Conservation (phyloP, 2,113 vertebrate genomes). For the Melanerpes aurifrons region DNA sequence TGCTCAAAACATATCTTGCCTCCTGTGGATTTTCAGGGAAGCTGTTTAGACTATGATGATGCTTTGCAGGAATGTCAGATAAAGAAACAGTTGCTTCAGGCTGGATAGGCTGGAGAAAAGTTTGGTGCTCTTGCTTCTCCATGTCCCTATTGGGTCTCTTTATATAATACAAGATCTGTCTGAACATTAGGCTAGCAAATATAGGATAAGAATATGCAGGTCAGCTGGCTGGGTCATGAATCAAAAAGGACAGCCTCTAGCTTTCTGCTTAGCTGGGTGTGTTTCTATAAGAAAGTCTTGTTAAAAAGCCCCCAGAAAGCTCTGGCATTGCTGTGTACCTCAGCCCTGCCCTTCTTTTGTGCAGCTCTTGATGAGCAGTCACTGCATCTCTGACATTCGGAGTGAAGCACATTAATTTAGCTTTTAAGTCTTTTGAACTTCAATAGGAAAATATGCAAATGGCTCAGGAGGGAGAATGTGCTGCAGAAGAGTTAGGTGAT, state of each 20-base stretch:
- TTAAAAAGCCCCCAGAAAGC: background rate
- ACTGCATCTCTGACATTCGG: slow-evolving; percentile 46
- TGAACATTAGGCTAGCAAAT: background rate
- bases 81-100: background rate
- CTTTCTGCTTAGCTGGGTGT: background rate
- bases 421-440: slow-evolving; percentile 56
- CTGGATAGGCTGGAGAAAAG: background rate
- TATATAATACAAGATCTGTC: background rate
- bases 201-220: background rate
- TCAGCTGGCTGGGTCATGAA: background rate
- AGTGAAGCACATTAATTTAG: slow-evolving; percentile 64
- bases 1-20: background rate
- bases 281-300: background rate
- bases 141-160: background rate
- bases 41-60: background rate
- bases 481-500: slow-evolving; percentile 10
- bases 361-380: slow-evolving; percentile 54
- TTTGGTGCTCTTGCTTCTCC: background rate
- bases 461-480: slow-evolving; percentile 6
- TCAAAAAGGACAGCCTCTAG: background rate
- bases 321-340: slow-evolving; percentile 10
- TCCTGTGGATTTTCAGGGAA: background rate
- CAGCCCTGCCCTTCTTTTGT: slow-evolving; percentile 36
- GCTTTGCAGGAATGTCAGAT: background rate
- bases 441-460: slow-evolving; percentile 47